Evolutionary conservation across 2,797 vertebrate species (phyloP).

Genomic region (Lemur catta): DNA sequence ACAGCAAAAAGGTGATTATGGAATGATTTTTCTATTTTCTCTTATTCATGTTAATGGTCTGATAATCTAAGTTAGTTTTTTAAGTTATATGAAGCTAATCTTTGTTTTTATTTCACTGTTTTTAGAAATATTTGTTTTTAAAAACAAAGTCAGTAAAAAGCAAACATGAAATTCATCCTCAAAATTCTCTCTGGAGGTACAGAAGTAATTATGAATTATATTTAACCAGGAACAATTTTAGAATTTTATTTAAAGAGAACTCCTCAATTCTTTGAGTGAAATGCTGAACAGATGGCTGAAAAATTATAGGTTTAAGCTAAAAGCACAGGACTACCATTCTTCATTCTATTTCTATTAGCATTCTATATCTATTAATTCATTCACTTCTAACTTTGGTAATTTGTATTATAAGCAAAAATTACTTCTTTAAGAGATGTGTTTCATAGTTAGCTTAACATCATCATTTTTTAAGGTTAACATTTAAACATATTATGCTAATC

Average conservation of each 20-base stretch:
- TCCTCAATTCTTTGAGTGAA: not conserved
- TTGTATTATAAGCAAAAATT: not conserved
- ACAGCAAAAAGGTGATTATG: not conserved
- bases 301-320: not conserved
- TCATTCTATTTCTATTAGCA: not conserved
- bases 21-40: not conserved
- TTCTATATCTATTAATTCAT: not conserved
- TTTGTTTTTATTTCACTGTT: not conserved
- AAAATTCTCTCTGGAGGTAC: not conserved
- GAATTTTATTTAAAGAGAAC: not conserved
- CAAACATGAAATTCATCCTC: not conserved
- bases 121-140: not conserved
- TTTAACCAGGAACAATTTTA: not conserved
- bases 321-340: not conserved
- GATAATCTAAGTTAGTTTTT: not conserved
- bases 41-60: not conserved
- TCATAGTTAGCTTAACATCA: not conserved
- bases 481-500: not conserved
- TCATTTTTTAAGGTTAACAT: not conserved
- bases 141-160: not conserved
- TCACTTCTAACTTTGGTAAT: not conserved
- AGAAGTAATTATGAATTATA: not conserved
- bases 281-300: not conserved
- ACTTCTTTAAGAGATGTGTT: not conserved
- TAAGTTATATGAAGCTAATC: not conserved